Evolutionary conservation across 2,888 invertebrate genomes (phyloP), one percentile per base, ranked within the genome.

Genomic region (Pardosa pseudoannulata): DNA sequence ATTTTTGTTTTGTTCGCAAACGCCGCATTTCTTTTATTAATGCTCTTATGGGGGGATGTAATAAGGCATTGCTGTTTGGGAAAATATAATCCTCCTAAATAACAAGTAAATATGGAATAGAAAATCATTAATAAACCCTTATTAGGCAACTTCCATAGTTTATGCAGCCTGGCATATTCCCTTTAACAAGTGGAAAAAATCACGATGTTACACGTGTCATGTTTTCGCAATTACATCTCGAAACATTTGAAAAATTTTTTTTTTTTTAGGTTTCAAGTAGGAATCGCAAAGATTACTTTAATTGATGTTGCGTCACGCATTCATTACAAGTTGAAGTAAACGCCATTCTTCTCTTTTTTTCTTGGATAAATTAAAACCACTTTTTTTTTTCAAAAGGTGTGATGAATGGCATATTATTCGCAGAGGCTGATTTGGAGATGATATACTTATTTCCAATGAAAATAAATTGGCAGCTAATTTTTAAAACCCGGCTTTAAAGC

Each of bases 101-200:
- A 78, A 85, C 83, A 72, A 85, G 78, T 85, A 72, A 85, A 85
- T 85, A 85, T 85, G 72, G 83, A 85, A 78, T 73, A 65, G 78
- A 32, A 78, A 78, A 73, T 85, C 78, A 78, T 78, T 85, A 78
- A 73, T 85, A 78, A 85, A 79, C 71, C 72, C 78, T 78, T 78
- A 85, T 78, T 78, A 78, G 78, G 56, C 5, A 23, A 23, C 56
- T 56, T 56, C 56, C 56, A 56, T 56, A 56, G 56, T 56, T 56
- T 56, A 56, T 56, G 2, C 23, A 23, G 56, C 23, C 23, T 56
- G 56, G 56, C 56, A 56, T 56, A 56, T 56, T 56, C 56, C 23
- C 56, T 56, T 56, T 23, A 56, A 23, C 19, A 56, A 23, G 19
- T 46, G 56, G 56, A 3, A 56, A 56, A 56, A 56, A 56, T 23